Base-by-base conservation (phyloP, 2,113 vertebrate species). In the Melanostigma gelatinosum region DNA sequence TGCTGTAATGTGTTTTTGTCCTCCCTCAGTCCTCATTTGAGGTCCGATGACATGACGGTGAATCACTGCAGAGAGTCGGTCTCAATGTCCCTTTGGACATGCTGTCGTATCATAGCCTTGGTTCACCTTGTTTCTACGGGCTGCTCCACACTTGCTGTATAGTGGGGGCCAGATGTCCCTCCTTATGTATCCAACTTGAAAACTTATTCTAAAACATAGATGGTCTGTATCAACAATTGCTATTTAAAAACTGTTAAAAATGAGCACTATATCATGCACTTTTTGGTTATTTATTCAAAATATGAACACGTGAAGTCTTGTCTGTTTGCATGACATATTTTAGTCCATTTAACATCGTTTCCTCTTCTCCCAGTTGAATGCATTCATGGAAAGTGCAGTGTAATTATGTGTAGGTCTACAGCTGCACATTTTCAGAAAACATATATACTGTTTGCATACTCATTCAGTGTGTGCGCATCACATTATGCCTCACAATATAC, bases 71-170 rank as follows among this genome's bases (percentile, higher is more conserved):
- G 20, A 48, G 66, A 42, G 74, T 83, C 80, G 69, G 70, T 82
- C 48, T 86, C 61, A 22, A 12, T 54, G 74, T 86, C 81, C 88
- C 86, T n/a, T 83, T 10, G 64, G 82, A 86, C 82, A 77, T 46
- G 84, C 82, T 89, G 85, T 77, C 87, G 81, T 79, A 75, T 71
- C 80, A 77, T 82, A 87, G 88, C 89, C 86, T 87, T 89, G 68
- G 72, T 65, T 84, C 48, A 52, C 58, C 65, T 82, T 80, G 67
- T 82, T 84, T 84, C 36, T 40, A 16, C 10, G 16, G 46, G 46
- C 69, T 65, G 70, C 66, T 40, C 61, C 34, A 62, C 57, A 27
- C 77, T 75, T 48, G 64, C 63, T 66, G 55, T 32, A 63, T 44
- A 36, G 72, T 22, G 46, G 66, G 46, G 29, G 50, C 75, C 68